Percentiles rank a stretch among this genome's conserved stretches.
These are phyloP conservation scores for Otolemur crassicaudatus DNA, from an alignment of 2,797 vertebrate genomes.

Conservation along the genomic window DNA sequence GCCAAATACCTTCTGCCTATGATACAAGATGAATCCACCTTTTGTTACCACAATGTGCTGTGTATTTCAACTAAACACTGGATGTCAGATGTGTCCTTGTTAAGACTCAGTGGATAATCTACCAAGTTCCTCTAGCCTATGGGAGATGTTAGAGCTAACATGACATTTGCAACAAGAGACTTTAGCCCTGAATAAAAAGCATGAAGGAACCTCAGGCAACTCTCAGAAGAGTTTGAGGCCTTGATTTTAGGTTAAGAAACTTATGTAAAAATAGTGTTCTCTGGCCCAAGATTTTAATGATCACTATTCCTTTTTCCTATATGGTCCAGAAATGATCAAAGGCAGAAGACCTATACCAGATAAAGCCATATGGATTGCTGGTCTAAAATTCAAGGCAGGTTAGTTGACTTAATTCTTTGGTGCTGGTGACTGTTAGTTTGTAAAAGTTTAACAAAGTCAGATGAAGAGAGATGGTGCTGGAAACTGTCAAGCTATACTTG, in stretches of 20 bases:
- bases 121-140: neutral
- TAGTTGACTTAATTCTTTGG: conserved; percentile 83
- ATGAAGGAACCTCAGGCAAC: conserved; percentile 20
- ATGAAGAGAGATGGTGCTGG: conserved; percentile 8
- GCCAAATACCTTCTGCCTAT: conserved; percentile 69
- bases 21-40: conserved; percentile 76
- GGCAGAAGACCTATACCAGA: conserved; percentile 80
- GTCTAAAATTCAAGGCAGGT: conserved; percentile 83
- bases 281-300: conserved; percentile 54
- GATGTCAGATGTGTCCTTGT: conserved; percentile 62
- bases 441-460: conserved; percentile 54
- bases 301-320: conserved; percentile 76
- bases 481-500: neutral
- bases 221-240: conserved; percentile 63
- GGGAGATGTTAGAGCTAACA: conserved; percentile 24
- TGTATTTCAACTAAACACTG: conserved; percentile 71
- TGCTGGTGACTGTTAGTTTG: conserved; percentile 79
- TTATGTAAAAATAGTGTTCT: conserved; percentile 71
- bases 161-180: neutral
- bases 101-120: conserved; percentile 61
- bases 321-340: conserved; percentile 76
- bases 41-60: conserved; percentile 65
- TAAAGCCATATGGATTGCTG: conserved; percentile 81
- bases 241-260: conserved; percentile 69
- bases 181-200: conserved; percentile 45